Evolutionary conservation across 2,888 invertebrate genomes (phyloP), one percentile per base, ranked within the genome.

Genomic region (Caenorhabditis becei): DNA sequence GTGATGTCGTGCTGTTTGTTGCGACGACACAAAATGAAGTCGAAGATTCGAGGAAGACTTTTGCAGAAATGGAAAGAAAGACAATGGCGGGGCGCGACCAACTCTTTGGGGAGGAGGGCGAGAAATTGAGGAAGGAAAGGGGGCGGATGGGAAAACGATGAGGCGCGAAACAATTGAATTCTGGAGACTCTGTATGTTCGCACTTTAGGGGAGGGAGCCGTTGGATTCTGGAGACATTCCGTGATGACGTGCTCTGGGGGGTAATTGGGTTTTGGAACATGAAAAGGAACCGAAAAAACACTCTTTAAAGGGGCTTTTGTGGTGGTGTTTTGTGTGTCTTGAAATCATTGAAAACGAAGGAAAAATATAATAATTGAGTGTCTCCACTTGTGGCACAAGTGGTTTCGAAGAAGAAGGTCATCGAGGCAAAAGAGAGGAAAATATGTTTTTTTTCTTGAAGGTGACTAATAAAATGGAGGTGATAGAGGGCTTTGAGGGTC

Each of bases 161-260:
- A 41, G 41, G 41, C 41, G 63, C 56, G 63, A 65, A 72, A 72
- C 72, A 72, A 72, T 72, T 72, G 63, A 72, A 72, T 72, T 72
- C 62, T 20, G 71, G n/a, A n/a, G n/a, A n/a, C 35, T 35, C 35
- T 41, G 10, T 62, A 54, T 71, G 71, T 71, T 71, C 71, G 71
- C 71, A 71, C 71, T 71, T 71, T 71, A 28, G 41, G 53, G 18
- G 32, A 62, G 18, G 56, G 24, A 18, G 11, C 8, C 24, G 26
- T 53, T 44, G 37, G 53, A 62, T 41, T 20, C 44, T 35, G 70
- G n/a, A n/a, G n/a, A n/a, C n/a, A n/a, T n/a, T n/a, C n/a, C n/a
- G 53, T 71, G 59, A 41, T 59, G 70, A 62, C 70, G 70, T 71
- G 70, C 61, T 62, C 5, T 5, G 7, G 62, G 26, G 61, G 35